Base-by-base conservation (phyloP, 92 coral and sea anemone genomes). In the Paramuricea clavata region DNA sequence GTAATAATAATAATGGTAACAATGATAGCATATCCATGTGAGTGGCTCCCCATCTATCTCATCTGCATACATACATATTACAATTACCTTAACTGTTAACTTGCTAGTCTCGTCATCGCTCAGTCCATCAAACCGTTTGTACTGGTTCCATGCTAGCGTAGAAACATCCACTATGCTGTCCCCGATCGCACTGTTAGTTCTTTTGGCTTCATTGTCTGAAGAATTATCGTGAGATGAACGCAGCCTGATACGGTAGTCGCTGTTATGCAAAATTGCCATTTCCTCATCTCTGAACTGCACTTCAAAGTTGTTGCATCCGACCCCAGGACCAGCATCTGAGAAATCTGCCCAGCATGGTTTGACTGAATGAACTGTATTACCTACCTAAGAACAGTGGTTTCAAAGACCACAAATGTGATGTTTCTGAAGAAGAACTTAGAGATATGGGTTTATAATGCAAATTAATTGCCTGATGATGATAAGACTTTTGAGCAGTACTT, bases 361-460 rank as follows among this genome's bases (percentile, higher is more conserved):
- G 81, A n/a, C 87, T 81, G 39, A 75, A 83, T 54, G 85, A 81
- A 74, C 85, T 83, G 35, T 67, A 67, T 74, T 83, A 67, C 80
- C 65, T 83, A 32, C 62, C 87, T 21, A 60, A 83, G 30, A 83
- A 67, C 42, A 69, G 78, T 19, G 87, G 87, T 6, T 69, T 22
- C 69, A 52, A 83, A 69, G 87, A 83, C 47, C 67, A 42, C 81
- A 83, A 49, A 50, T 69, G 79, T 68, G 42, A 41, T 4, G 44
- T 83, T 25, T 67, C 87, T 0, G 67, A 83, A 41, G 49, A 83
- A 15, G 75, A 83, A 32, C 68, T 83, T 15, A 60, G 39, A 19
- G 87, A 83, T 83, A 83, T 83, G 87, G 81, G 42, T 19, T 34
- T 39, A 61, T 83, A 83, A 62, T 83, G 87, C 65, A 26, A 41